These are phyloP conservation scores for Mormoops blainvillei DNA, from an alignment of 2,113 vertebrate genomes.

Conservation along the genomic window DNA sequence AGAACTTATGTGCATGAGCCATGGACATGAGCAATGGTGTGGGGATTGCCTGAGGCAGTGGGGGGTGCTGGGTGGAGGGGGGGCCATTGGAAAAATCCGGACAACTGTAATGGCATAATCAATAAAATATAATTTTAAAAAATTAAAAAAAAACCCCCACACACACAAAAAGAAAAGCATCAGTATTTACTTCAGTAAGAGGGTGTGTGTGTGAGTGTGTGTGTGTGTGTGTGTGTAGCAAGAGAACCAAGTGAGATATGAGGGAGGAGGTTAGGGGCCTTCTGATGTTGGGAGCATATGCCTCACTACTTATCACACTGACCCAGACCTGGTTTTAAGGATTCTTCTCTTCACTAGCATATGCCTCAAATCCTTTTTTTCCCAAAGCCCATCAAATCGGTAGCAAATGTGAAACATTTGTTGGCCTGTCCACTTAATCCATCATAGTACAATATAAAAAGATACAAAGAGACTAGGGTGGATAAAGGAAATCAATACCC, in stretches of 20 bases:
- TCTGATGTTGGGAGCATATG: not conserved
- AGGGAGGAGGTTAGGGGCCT: not conserved
- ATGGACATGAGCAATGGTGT: no score
- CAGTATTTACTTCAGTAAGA: not conserved
- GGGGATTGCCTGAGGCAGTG: no score
- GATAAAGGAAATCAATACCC: conserved; percentile 63
- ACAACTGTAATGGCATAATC: no score
- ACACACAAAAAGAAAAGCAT: not conserved
- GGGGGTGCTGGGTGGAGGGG: no score
- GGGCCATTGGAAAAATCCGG: no score
- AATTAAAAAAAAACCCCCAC: no score
- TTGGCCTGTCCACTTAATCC: conserved; percentile 67
- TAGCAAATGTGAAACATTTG: conserved; percentile 67
- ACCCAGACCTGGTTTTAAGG: conserved; percentile 53
- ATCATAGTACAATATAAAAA: conserved; percentile 65
- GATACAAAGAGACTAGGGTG: conserved; percentile 56
- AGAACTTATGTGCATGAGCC: no score
- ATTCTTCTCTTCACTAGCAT: conserved; percentile 55
- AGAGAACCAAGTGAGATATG: not conserved
- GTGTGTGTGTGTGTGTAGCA: not conserved
- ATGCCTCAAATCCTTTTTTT: conserved; percentile 57
- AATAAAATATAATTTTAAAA: no score
- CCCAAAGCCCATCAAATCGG: conserved; percentile 65
- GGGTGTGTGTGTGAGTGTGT: not conserved
- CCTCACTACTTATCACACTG: not conserved